Evolutionary conservation across 1,140 invertebrate genomes (phyloP), one percentile per base, ranked within the genome.

Genomic region (Magallana angulata): DNA sequence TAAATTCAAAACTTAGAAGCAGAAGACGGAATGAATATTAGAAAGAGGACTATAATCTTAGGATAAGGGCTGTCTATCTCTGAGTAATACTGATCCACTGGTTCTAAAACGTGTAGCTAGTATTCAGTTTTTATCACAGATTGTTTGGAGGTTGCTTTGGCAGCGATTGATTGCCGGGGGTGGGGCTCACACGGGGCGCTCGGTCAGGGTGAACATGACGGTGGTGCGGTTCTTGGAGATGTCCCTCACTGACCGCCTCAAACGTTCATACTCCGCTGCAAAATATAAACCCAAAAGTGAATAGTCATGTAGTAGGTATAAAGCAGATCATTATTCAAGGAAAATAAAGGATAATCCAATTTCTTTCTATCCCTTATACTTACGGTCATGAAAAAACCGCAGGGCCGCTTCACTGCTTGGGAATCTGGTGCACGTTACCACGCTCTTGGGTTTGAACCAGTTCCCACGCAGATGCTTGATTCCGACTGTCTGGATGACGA

Each of bases 401-500:
- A 18, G 16, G n/a, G 81, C 81, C 48, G 81, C 48, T 82, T 57
- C 36, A 12, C 81, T 82, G 11, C 16, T 18, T 7, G 48, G 56
- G 57, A 82, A 82, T 16, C 81, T 58, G 11, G 56, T 82, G 18
- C 48, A 57, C 6, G 81, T 82, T 2, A 82, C 81, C n/a, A 82
- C 57, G 16, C 81, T 82, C 14, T 16, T 82, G n/a, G 56, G 14
- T 24, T 58, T 82, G 18, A 82, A 57, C 81, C 81, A 82, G 48
- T 57, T 57, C n/a, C 81, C 56, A 9, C 81, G 36, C 14, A 57
- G 16, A 8, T 57, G 56, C 16, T 82, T 58, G 6, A 58, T 58
- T 12, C 81, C 81, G 9, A 82, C 57, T 11, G 81, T 82, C 56
- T 82, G 48, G 16, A 82, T 82, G 48, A 82, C 81, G 36, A 82